Conservation (phyloP, 2,797 vertebrate species). For the Pagetopsis macropterus region DNA sequence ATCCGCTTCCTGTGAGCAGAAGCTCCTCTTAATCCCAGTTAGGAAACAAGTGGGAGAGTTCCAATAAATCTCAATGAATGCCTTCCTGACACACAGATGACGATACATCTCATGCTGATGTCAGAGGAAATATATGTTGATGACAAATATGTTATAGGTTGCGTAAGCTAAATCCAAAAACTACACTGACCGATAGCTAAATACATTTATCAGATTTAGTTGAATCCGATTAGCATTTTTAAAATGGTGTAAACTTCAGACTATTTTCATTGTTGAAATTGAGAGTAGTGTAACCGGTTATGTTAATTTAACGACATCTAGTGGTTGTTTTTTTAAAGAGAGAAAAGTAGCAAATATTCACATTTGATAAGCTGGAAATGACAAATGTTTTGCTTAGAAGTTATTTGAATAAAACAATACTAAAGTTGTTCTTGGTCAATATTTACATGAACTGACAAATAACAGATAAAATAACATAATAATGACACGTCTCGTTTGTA, state of each 20-base stretch:
- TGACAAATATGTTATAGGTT: conserved; percentile 21
- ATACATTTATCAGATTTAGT: not conserved
- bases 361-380: not conserved
- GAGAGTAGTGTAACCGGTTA: not conserved
- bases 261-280: not conserved
- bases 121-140: conserved; percentile 28
- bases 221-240: not conserved
- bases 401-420: not conserved
- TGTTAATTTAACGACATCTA: not conserved
- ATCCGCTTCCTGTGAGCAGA: conserved; percentile 19
- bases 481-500: not conserved
- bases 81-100: conserved; percentile 20
- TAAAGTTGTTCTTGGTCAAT: not conserved
- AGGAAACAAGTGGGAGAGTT: conserved; percentile 21
- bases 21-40: conserved; percentile 11
- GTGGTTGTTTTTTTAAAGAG: not conserved
- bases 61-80: conserved; percentile 2
- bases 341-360: conserved; percentile 1
- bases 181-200: not conserved
- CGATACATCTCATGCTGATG: conserved; percentile 8
- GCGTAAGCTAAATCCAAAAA: conserved; percentile 11
- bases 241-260: not conserved
- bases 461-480: conserved; percentile 3
- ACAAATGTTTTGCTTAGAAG: not conserved
- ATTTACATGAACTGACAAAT: not conserved